phyloP scores from a whole-genome alignment of 2,113 vertebrate species.

The Coregonus clupeaformis region DNA sequence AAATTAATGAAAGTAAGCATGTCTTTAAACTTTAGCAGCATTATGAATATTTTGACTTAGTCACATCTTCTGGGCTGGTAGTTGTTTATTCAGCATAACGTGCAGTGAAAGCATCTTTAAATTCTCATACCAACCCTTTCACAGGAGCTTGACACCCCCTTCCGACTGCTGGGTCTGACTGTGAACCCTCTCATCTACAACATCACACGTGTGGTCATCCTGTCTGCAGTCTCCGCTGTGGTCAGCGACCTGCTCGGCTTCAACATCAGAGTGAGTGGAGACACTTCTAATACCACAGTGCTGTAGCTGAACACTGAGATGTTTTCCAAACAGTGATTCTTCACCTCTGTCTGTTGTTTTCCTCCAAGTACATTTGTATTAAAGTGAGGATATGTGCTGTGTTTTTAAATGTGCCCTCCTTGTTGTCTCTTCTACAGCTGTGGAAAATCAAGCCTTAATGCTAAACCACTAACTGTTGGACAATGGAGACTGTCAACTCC shows the following conservation, averaged over 20 bases:
- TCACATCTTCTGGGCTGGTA: not conserved
- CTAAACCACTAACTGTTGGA: conserved; percentile 40
- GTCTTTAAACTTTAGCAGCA: not conserved
- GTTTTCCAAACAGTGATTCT: not conserved
- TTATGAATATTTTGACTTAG: not conserved
- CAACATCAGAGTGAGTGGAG: conserved; percentile 89
- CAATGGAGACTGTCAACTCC: conserved; percentile 40
- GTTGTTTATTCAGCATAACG: not conserved
- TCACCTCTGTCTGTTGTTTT: not conserved
- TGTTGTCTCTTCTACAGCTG: conserved; percentile 59
- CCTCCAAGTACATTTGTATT: conserved; percentile 15
- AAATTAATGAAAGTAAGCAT: conserved; percentile 91
- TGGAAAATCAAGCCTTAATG: conserved; percentile 80
- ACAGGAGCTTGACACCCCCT: conserved; percentile 93
- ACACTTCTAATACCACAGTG: not conserved
- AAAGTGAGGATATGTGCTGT: too few species aligned
- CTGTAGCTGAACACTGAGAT: too few species aligned
- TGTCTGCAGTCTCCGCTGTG: conserved; percentile 94
- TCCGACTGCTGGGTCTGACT: conserved; percentile 92
- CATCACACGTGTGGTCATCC: conserved; percentile 93
- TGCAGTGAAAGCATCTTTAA: not conserved
- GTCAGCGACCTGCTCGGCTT: conserved; percentile 96
- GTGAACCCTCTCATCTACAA: conserved; percentile 98
- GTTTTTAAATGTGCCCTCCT: not conserved
- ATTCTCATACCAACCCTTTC: not conserved